A percentile compares a stretch with the other conserved stretches of the same genome.
These are phyloP conservation scores for Sylvilagus bachmani DNA, from an alignment of 2,113 vertebrate species.

Conservation along the genomic window DNA sequence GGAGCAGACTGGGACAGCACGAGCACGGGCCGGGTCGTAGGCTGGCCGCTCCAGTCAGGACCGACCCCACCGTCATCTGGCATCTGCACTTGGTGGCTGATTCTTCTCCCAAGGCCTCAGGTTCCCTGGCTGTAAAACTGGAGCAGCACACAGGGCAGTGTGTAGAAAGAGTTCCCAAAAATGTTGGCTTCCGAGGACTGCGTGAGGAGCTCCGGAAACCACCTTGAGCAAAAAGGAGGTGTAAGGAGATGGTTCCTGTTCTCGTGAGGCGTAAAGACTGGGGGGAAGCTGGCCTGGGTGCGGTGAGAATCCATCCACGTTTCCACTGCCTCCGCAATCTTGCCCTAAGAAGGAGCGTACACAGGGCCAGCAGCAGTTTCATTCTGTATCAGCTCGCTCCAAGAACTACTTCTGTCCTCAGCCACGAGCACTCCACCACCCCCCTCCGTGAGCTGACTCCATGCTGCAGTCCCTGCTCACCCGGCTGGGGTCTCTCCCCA, in stretches of 20 bases:
- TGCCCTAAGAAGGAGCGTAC: neutral
- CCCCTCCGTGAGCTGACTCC: neutral
- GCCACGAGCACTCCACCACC: fast-evolving
- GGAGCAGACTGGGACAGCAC: fast-evolving
- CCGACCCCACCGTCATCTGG: neutral
- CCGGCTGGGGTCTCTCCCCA: neutral
- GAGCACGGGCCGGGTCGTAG: neutral
- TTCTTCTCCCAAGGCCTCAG: neutral
- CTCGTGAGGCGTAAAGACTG: neutral
- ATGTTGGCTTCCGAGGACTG: neutral
- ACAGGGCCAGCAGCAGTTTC: too few species aligned
- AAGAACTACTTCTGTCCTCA: neutral
- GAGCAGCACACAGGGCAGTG: neutral
- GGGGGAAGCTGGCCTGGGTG: neutral
- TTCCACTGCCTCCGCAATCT: neutral
- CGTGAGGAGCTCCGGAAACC: neutral
- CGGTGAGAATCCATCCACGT: neutral
- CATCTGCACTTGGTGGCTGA: neutral
- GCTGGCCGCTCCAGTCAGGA: neutral
- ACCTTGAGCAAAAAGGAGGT: neutral
- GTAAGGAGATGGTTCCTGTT: neutral
- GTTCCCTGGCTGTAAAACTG: neutral
- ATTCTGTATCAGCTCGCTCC: neutral
- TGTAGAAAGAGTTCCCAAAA: neutral
- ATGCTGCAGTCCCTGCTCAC: neutral